Base-by-base conservation (phyloP, 2,113 vertebrate species). In the Serilophus lunatus region DNA sequence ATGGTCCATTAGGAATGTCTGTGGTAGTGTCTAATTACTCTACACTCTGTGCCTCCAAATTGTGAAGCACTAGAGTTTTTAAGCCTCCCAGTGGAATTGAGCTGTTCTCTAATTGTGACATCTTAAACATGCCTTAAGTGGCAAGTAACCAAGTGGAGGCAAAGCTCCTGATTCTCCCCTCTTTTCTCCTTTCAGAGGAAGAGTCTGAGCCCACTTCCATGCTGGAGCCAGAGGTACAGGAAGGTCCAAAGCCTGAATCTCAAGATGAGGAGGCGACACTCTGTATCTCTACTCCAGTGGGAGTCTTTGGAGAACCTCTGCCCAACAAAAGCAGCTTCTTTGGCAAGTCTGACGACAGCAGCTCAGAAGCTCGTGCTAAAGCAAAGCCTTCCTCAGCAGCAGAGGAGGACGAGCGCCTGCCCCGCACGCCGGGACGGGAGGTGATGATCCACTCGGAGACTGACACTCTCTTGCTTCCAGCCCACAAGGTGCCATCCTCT, bases 361-460 rank as follows among this genome's bases (percentile, higher is more conserved):
- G 96, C 93, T 95, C 96, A 78, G 98, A 98, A 42, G 75, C 63
- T 6, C 97, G 69, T 70, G 90, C 86, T 51, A 98, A 98, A 97
- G 93, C 96, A 70, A 98, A 97, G 38, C 61, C 53, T 15, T 65
- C 82, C 10, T 66, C 28, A 6, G 23, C 65, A 72, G 83, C 44
- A 3, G 98, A 98, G 88, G 97, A 98, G 2, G 98, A 98, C 2
- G 97, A 98, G 44, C 96, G 97, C 36, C 98, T 97, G 60, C 97
- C 98, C 64, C 96, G 94, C 86, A 98, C 98, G 10, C 98, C 98
- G 0, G 97, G 97, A 4, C 97, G 82, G 77, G 97, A 98, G 79
- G 90, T 93, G 60, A 59, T 82, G 22, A 50, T 96, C 84, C 98
- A 82, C 18, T 47, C 97, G 11, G 98, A 98, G n/a, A 83, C 97